Evolutionary conservation across 1,140 invertebrate genomes (phyloP).

Genomic region (Hestina assimilis): DNA sequence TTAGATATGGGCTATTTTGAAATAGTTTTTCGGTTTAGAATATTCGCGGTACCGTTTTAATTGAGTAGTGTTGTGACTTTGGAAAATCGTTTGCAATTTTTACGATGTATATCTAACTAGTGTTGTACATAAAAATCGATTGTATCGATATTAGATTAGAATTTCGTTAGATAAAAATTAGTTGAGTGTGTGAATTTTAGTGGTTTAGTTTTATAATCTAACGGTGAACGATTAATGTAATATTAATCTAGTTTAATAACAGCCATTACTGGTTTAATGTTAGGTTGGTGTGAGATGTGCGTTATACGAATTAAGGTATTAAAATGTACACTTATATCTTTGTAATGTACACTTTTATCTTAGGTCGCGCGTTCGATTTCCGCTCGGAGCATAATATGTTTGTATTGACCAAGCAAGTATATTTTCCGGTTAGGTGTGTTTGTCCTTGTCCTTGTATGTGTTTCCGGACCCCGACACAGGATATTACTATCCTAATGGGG

Average conservation of each 20-base stretch:
- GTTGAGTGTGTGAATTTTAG: conserved; percentile 13
- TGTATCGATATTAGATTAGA: not conserved
- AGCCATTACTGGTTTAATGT: conserved; percentile 44
- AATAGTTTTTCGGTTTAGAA: conserved; percentile 21
- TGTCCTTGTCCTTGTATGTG: too few species aligned
- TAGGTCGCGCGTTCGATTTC: too few species aligned
- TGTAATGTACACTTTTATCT: too few species aligned
- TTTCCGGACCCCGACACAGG: too few species aligned
- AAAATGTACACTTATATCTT: not conserved
- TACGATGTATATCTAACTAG: conserved; percentile 19
- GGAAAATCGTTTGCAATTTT: conserved; percentile 6
- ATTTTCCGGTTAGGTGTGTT: too few species aligned
- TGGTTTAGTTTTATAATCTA: conserved; percentile 1
- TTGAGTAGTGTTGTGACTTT: conserved; percentile 10
- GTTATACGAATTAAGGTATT: not conserved
- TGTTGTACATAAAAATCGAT: conserved; percentile 9
- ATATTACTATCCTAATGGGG: too few species aligned
- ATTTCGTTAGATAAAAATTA: conserved; percentile 7
- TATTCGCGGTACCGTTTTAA: conserved; percentile 26
- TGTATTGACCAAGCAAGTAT: too few species aligned
- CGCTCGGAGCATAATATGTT: too few species aligned
- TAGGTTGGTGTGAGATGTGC: conserved; percentile 12
- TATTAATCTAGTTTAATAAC: conserved; percentile 40
- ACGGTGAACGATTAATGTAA: conserved; percentile 5
- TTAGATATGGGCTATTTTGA: conserved; percentile 22